Percentiles rank a stretch among this genome's conserved stretches.
phyloP scores from a whole-genome alignment of 2,797 vertebrate species.

The Leuciscus waleckii region DNA sequence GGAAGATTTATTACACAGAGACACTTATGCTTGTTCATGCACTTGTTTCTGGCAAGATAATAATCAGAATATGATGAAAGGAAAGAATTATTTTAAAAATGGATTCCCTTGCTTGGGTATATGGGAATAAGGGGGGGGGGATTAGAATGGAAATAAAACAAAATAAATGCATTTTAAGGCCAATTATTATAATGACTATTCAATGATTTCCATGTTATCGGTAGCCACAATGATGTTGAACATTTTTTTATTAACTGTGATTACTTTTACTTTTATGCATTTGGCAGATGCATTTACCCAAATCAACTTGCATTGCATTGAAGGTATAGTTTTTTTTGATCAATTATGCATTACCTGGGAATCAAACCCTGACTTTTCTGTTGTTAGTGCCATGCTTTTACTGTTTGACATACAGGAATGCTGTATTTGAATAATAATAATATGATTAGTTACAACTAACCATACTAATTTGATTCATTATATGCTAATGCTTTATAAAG shows the following conservation, averaged over 20 bases:
- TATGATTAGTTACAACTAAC: background rate
- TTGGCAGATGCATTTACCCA: background rate
- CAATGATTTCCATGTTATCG: background rate
- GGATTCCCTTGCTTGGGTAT: background rate
- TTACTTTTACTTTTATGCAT: background rate
- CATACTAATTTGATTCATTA: background rate
- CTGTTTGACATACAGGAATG: background rate
- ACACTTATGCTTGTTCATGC: slow-evolving; percentile 9
- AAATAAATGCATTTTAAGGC: background rate
- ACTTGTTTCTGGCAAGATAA: slow-evolving; percentile 25
- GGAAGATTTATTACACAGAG: slow-evolving; percentile 20
- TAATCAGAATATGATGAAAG: slow-evolving; percentile 16
- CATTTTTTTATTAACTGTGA: background rate
- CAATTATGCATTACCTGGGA: background rate
- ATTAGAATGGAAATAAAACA: background rate
- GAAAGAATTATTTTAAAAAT: background rate
- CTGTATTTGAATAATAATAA: background rate
- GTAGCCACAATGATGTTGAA: background rate
- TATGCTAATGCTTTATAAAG: background rate
- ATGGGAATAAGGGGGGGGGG: background rate
- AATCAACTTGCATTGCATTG: background rate
- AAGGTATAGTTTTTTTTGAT: background rate
- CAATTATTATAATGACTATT: background rate
- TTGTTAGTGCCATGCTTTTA: background rate
- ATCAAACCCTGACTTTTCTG: background rate